These are phyloP conservation scores for Gambusia yucatana DNA, from an alignment of 2,797 vertebrate genomes.

Conservation along the genomic window DNA sequence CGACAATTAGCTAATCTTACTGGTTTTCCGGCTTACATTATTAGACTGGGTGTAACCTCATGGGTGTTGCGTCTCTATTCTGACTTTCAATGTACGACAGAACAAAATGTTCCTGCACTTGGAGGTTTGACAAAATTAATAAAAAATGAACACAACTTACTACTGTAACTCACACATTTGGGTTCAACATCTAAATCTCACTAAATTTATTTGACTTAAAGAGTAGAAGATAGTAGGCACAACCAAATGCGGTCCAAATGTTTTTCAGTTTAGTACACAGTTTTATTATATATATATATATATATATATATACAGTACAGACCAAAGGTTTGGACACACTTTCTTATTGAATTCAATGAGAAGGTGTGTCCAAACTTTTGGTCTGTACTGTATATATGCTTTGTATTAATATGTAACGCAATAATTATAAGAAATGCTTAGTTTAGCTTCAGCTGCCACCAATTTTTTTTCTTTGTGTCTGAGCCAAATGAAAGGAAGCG, in stretches of 20 bases:
- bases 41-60: conserved; percentile 4
- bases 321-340: too few species aligned
- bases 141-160: background rate
- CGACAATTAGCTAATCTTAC: background rate
- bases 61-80: background rate
- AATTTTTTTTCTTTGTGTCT: too few species aligned
- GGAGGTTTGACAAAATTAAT: background rate
- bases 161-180: background rate
- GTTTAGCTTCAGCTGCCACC: too few species aligned
- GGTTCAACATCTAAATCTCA: background rate
- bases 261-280: background rate
- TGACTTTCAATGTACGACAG: background rate
- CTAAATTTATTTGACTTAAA: too few species aligned
- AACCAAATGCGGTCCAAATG: too few species aligned
- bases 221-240: too few species aligned
- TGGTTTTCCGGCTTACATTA: conserved; percentile 1
- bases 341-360: too few species aligned
- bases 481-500: too few species aligned
- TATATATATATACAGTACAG: too few species aligned
- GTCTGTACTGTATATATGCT: too few species aligned
- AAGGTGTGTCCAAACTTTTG: too few species aligned
- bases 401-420: background rate
- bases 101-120: background rate
- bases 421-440: background rate
- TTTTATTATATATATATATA: background rate